Percentiles rank a stretch among this genome's conserved stretches.
phyloP scores from a whole-genome alignment of 1,140 invertebrate genomes.

The Drosophila mayri region DNA sequence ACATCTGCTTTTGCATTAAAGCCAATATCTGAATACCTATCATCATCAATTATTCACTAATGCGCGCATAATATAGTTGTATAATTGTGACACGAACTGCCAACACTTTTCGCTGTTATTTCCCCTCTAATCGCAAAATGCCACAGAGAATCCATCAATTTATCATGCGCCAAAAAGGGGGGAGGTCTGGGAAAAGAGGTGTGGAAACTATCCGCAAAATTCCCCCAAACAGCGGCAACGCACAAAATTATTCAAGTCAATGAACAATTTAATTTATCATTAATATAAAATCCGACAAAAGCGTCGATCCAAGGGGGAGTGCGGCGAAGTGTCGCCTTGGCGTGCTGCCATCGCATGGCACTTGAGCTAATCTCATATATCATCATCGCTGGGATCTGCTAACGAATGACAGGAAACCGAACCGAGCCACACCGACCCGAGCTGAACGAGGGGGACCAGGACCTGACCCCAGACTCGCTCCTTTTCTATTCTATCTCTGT shows the following conservation, averaged over 20 bases:
- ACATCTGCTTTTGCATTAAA: neutral
- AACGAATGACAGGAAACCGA: slow-evolving; percentile 53
- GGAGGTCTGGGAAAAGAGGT: neutral
- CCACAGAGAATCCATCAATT: slow-evolving; percentile 68
- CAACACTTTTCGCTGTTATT: slow-evolving; percentile 37
- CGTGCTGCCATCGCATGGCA: slow-evolving; percentile 75
- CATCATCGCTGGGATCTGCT: slow-evolving; percentile 68
- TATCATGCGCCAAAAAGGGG: slow-evolving; percentile 49
- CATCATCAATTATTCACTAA: slow-evolving; percentile 73
- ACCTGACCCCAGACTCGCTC: slow-evolving; percentile 18
- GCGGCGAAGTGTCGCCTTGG: slow-evolving; percentile 67
- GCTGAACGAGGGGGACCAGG: slow-evolving; percentile 14
- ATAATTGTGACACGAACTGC: slow-evolving; percentile 57
- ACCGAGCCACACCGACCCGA: slow-evolving; percentile 14
- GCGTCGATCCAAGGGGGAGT: neutral
- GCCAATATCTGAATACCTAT: slow-evolving; percentile 2
- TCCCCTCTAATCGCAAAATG: slow-evolving; percentile 22
- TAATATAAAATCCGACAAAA: slow-evolving; percentile 80
- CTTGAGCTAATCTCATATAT: slow-evolving; percentile 82
- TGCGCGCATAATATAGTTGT: slow-evolving; percentile 74
- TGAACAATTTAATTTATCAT: slow-evolving; percentile 84
- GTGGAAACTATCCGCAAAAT: slow-evolving; percentile 58
- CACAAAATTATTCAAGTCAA: slow-evolving; percentile 84
- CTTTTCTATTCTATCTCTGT: slow-evolving; percentile 8
- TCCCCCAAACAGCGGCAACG: slow-evolving; percentile 64